Evolutionary conservation across 2,797 vertebrate species (phyloP), one percentile per base, ranked within the genome.

Genomic region (Tinamus major): DNA sequence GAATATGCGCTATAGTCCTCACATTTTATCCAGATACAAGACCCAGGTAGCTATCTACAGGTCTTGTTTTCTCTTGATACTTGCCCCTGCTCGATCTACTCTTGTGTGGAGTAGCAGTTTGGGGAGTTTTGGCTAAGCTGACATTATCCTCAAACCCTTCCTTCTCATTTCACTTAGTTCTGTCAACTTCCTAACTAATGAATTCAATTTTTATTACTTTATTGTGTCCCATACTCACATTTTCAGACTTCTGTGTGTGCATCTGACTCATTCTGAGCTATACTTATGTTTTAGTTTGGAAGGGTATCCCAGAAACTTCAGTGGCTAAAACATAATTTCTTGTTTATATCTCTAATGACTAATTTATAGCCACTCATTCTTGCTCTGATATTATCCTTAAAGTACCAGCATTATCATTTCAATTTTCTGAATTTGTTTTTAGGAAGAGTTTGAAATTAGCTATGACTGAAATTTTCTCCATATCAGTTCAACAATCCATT

Each of bases 381-480:
- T 80, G 31, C 23, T 92, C 69, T 80, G 49, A 87, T 76, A 69
- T 29, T 78, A 46, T 51, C 71, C 33, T 69, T 79, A 35, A 88
- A 76, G 33, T 58, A 79, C 26, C 33, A 55, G 14, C 31, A 48
- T 48, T 88, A 41, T 51, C 8, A 77, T 71, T 71, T 67, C 8
- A 17, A 7, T 53, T 78, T 90, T 72, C 71, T 68, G 4, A 33
- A 51, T 33, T 83, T 64, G 19, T 65, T 90, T 78, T 71, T 46
- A 86, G 56, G n/a, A 86, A 86, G 58, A 90, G 10, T 64, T 53
- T 44, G n/a, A 87, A 79, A 80, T 80, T 64, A 83, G 20, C 64
- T 91, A 77, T 75, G 65, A 20, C 44, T 87, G 58, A 80, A 49
- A 75, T 75, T 94, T 91, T 64, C 69, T 87, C 27, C 48, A 42